Evolutionary conservation across 2,797 vertebrate species (phyloP).

Genomic region (Gallinago solitaria): DNA sequence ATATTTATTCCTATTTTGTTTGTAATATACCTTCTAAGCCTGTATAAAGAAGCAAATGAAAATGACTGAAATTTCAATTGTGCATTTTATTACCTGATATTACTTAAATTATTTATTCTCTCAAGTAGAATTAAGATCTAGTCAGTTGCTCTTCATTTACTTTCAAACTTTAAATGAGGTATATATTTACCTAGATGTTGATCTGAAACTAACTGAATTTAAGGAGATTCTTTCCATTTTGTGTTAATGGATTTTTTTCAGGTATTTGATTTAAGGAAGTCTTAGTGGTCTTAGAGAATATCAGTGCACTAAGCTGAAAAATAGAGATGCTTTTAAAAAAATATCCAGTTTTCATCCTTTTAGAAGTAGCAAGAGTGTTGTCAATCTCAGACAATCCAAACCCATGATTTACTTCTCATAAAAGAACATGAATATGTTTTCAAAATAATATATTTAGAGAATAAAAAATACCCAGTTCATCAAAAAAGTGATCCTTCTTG

Average conservation of each 20-base stretch:
- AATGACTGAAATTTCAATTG: background rate
- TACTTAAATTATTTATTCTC: background rate
- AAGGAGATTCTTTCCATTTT: background rate
- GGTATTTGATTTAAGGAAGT: background rate
- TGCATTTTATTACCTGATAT: background rate
- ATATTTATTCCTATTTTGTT: background rate
- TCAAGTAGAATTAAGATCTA: background rate
- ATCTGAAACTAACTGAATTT: background rate
- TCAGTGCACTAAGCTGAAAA: background rate
- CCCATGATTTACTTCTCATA: background rate
- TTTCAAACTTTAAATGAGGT: background rate
- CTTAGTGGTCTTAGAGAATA: background rate
- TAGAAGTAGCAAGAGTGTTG: background rate
- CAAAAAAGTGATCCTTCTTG: background rate
- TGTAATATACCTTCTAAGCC: background rate
- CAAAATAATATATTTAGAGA: background rate
- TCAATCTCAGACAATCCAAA: background rate
- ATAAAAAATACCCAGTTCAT: background rate
- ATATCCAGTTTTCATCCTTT: background rate
- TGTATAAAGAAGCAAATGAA: background rate
- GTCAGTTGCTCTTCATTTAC: background rate
- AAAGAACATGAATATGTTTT: background rate
- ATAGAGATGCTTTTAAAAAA: background rate
- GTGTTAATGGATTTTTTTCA: background rate
- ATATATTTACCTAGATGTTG: background rate